Evolutionary conservation across 2,113 vertebrate species (phyloP).

Genomic region (Campylomormyrus tamandua): DNA sequence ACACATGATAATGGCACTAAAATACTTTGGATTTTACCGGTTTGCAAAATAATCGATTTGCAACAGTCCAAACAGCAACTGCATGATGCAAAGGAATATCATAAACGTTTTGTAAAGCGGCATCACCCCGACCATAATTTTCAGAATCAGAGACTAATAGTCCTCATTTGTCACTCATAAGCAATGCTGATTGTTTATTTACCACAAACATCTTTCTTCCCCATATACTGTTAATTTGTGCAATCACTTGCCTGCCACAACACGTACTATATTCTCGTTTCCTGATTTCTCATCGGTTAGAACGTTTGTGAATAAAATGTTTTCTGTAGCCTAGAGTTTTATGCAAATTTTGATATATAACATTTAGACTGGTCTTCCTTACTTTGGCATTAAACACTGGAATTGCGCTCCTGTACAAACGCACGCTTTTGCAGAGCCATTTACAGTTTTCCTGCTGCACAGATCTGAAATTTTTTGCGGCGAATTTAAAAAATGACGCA

Average conservation of each 20-base stretch:
- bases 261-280: background rate
- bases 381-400: background rate
- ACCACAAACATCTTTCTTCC: background rate
- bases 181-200: background rate
- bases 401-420: background rate
- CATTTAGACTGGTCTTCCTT: background rate
- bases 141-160: background rate
- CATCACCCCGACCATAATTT: background rate
- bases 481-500: conserved; percentile 46
- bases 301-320: background rate
- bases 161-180: background rate
- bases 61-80: background rate
- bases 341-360: background rate
- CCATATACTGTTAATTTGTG: background rate
- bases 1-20: background rate
- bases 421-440: background rate
- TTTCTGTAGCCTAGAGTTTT: background rate
- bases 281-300: background rate
- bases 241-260: background rate
- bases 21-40: background rate
- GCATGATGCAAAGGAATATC: background rate
- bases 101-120: background rate
- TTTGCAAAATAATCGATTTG: background rate
- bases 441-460: background rate
- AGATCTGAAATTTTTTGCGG: conserved; percentile 27